Percentiles rank a stretch among this genome's conserved stretches.
These are phyloP conservation scores for Malachius bipustulatus DNA, from an alignment of 2,888 invertebrate genomes.

Conservation along the genomic window DNA sequence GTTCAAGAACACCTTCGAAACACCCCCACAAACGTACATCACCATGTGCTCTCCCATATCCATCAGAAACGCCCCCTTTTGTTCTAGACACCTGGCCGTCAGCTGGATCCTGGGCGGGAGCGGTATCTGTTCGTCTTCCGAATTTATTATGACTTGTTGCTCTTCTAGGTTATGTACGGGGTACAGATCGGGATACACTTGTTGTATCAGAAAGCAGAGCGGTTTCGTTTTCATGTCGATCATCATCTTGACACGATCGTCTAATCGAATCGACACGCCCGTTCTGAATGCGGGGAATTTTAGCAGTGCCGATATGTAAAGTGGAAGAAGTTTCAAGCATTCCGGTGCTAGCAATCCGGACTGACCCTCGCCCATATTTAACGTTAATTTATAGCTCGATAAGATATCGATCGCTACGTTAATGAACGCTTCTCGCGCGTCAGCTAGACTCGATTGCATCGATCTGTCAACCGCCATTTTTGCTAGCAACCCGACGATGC, in stretches of 20 bases:
- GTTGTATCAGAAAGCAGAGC: slow-evolving; percentile 64
- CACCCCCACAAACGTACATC: slow-evolving; percentile 72
- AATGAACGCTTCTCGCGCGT: slow-evolving; percentile 92
- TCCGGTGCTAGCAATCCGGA: slow-evolving; percentile 63
- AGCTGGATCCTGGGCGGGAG: slow-evolving; percentile 74
- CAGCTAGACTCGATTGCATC: slow-evolving; percentile 70
- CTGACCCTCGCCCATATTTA: slow-evolving; percentile 47
- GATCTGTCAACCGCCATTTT: slow-evolving; percentile 98
- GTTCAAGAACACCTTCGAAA: slow-evolving; percentile 61
- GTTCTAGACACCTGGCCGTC: slow-evolving; percentile 67
- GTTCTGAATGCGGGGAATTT: slow-evolving; percentile 85
- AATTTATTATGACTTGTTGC: slow-evolving; percentile 28
- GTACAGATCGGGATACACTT: slow-evolving; percentile 87
- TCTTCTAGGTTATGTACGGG: slow-evolving; percentile 61
- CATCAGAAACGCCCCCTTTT: slow-evolving; percentile 83
- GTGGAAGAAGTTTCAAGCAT: slow-evolving; percentile 70
- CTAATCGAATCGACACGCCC: slow-evolving; percentile 77
- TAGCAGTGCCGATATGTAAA: slow-evolving; percentile 79
- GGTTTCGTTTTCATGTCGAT: slow-evolving; percentile 86
- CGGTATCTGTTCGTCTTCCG: slow-evolving; percentile 37
- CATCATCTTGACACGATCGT: slow-evolving; percentile 90
- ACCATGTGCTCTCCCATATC: slow-evolving; percentile 76
- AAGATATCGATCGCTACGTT: slow-evolving; percentile 89
- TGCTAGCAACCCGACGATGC: slow-evolving; percentile 79
- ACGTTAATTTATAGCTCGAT: slow-evolving; percentile 55